Evolutionary conservation across 2,797 vertebrate species (phyloP).

Genomic region (Tamandua tetradactyla): DNA sequence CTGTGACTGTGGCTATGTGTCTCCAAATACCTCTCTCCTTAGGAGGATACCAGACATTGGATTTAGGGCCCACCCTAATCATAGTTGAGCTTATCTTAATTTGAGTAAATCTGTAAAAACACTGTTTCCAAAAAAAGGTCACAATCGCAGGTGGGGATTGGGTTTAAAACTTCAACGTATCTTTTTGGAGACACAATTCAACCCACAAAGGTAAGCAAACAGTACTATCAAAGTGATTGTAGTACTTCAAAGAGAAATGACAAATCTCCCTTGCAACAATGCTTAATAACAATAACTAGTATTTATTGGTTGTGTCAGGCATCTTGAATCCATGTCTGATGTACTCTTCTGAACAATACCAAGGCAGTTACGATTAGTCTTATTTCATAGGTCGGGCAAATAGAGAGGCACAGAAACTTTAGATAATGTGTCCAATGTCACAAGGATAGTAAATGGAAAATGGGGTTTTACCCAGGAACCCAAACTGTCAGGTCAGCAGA

Average conservation of each 20-base stretch:
- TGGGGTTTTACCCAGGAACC: neutral
- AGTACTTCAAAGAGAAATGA: constrained; percentile 1
- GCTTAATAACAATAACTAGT: neutral
- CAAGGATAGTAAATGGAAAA: neutral
- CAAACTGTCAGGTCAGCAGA: neutral
- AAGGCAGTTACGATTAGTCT: neutral
- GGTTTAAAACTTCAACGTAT: no score
- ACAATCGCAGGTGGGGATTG: no score
- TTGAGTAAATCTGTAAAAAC: no score
- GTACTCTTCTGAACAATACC: neutral
- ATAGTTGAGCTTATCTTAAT: no score
- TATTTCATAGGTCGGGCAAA: neutral
- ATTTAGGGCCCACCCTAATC: no score
- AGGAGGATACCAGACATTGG: no score
- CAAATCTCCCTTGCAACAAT: neutral
- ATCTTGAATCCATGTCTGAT: neutral
- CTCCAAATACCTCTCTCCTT: no score
- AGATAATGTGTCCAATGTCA: neutral
- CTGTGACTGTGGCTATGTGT: no score
- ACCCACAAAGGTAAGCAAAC: neutral
- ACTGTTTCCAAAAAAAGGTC: no score
- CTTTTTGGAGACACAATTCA: no score
- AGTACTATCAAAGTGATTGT: neutral
- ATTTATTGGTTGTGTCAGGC: neutral
- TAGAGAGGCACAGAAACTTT: neutral